Evolutionary conservation across 2,113 vertebrate species (phyloP), one percentile per base, ranked within the genome.

Genomic region (Apus apus): DNA sequence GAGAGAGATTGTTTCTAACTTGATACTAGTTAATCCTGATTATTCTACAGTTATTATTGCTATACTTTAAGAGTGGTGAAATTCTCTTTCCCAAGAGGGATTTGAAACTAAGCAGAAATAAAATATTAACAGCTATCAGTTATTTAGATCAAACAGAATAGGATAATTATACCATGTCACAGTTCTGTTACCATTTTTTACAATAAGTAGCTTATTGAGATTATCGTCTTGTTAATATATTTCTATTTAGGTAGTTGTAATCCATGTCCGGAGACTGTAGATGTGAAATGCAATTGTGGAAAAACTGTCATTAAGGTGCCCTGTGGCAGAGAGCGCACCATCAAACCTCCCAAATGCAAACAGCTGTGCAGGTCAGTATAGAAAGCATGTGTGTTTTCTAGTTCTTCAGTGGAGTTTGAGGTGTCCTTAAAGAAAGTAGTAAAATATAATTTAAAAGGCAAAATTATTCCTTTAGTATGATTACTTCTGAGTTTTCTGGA

Each of bases 241-340:
- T 95, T 90, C 40, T 96, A 96, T 95, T 67, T 94, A 99, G 99
- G 99, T 75, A 98, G 98, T 89, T 99, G 99, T 96, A 99, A 99
- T 94, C 99, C 98, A 2, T 99, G 99, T 85, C 98, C 98, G 2
- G 98, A 98, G 97, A 98, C 97, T 14, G 97, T 99, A 27, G 97
- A 98, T 76, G 98, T 99, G 75, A 98, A 98, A 81, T 99, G 99
- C 93, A 98, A 67, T 34, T 99, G 99, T 87, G 98, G 98, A 18
- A 97, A 89, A 67, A 98, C 98, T 27, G 96, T 97, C 66, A 97
- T 99, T 58, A 98, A 97, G 62, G 98, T 99, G 27, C 98, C 98
- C 32, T 99, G 99, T 97, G 99, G 99, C 54, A 97, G 99, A 95
- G 99, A 99, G 91, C 98, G 98, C 10, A 99, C 97, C 88, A 99